These are phyloP conservation scores for Anoura caudifer DNA, from an alignment of 2,113 vertebrate species.

Conservation along the genomic window DNA sequence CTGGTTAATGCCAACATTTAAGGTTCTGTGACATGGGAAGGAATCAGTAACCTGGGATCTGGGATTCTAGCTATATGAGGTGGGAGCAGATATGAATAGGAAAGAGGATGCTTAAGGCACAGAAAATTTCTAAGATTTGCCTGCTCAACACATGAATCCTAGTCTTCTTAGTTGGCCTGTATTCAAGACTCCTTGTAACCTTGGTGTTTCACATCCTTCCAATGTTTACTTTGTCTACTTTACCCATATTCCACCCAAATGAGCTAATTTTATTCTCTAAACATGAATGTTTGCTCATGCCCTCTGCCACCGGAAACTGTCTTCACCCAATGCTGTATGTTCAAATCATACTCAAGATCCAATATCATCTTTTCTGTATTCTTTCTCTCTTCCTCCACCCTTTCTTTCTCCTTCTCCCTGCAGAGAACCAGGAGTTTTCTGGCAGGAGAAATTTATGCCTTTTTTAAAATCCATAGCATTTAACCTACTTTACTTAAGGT, in stretches of 20 bases:
- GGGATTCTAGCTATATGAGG: neutral
- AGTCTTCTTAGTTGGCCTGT: neutral
- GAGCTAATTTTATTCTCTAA: neutral
- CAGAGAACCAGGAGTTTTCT: neutral
- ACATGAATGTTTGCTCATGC: neutral
- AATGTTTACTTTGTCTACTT: neutral
- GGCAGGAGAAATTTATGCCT: neutral
- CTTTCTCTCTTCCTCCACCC: neutral
- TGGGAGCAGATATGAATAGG: neutral
- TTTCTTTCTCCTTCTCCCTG: neutral
- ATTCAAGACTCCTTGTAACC: neutral
- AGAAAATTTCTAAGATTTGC: neutral
- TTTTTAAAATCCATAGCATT: neutral
- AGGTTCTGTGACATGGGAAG: neutral
- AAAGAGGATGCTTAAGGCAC: neutral
- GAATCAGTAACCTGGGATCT: neutral
- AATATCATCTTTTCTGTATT: neutral
- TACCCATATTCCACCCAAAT: neutral
- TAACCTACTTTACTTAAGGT: neutral
- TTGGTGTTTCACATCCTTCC: neutral
- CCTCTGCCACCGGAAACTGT: neutral
- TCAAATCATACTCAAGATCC: neutral
- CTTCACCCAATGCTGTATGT: neutral
- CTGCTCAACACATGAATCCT: neutral
- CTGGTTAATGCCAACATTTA: neutral